Evolutionary conservation across 2,797 vertebrate species (phyloP).

Genomic region (Acanthopagrus latus): DNA sequence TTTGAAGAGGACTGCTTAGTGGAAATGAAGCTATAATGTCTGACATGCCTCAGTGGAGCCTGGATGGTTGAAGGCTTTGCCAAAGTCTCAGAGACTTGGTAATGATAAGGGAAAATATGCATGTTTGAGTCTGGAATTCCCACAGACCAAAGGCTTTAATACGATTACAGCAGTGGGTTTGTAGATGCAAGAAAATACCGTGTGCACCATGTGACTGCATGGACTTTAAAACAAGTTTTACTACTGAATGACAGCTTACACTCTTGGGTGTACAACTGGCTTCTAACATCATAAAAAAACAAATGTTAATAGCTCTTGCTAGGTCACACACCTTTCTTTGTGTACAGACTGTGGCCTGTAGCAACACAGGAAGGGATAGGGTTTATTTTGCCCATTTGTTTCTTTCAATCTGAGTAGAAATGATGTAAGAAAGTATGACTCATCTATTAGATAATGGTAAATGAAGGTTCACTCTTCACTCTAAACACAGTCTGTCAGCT

Average conservation of each 20-base stretch:
- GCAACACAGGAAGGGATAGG: constrained; percentile 16
- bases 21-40: neutral
- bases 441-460: neutral
- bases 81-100: neutral
- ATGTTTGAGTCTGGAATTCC: constrained; percentile 47
- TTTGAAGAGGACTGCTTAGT: too few relatives aligned
- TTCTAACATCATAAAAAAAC: constrained; percentile 1
- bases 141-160: constrained; percentile 53
- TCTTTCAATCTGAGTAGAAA: neutral
- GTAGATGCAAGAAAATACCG: constrained; percentile 26
- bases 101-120: constrained; percentile 12
- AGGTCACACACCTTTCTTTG: neutral
- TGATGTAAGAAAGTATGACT: neutral
- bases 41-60: constrained; percentile 6
- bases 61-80: constrained; percentile 20
- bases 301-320: neutral
- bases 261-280: neutral
- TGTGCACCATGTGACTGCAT: constrained; percentile 65
- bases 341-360: neutral
- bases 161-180: constrained; percentile 55
- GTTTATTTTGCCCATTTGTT: neutral
- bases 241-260: constrained; percentile 13
- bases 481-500: neutral
- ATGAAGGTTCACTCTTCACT: neutral
- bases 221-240: constrained; percentile 60